These are phyloP conservation scores for Lacerta viridis DNA, from an alignment of 2,797 vertebrate species.

Conservation along the genomic window DNA sequence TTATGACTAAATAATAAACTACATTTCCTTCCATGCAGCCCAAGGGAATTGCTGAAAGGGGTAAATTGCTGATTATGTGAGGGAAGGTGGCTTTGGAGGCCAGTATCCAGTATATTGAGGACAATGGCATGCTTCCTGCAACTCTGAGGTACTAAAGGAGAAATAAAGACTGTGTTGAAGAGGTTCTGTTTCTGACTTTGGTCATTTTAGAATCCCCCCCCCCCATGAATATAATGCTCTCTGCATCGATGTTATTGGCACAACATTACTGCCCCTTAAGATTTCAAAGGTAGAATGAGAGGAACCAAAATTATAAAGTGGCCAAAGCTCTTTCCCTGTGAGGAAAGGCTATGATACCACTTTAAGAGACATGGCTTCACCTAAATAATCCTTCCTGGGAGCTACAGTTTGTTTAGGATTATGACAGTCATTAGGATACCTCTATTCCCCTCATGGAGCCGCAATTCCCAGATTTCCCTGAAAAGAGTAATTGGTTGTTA, in stretches of 20 bases:
- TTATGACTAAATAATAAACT: conserved; percentile 66
- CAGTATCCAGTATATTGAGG: conserved; percentile 28
- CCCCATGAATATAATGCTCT: not conserved
- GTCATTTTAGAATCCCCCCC: not conserved
- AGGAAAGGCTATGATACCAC: not conserved
- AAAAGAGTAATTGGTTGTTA: no score
- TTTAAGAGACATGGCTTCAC: no score
- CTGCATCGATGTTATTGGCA: not conserved
- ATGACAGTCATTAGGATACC: no score
- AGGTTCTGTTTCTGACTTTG: not conserved
- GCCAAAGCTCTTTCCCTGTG: not conserved
- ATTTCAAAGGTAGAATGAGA: not conserved
- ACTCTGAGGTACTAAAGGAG: conserved; percentile 10
- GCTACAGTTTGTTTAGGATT: no score
- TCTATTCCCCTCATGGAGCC: no score
- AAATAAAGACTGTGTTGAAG: not conserved
- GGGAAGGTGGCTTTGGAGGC: conserved; percentile 39
- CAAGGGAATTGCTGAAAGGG: conserved; percentile 46
- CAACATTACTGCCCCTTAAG: not conserved
- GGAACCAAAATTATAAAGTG: not conserved
- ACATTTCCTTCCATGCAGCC: conserved; percentile 34
- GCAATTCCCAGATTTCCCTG: no score
- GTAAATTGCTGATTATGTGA: conserved; percentile 43
- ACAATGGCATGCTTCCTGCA: not conserved
- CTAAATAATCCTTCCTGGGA: no score